Percentiles rank a stretch among this genome's conserved stretches.
These are phyloP conservation scores for Microctenopoma lineatum DNA, from an alignment of 2,797 vertebrate genomes.

Conservation along the genomic window DNA sequence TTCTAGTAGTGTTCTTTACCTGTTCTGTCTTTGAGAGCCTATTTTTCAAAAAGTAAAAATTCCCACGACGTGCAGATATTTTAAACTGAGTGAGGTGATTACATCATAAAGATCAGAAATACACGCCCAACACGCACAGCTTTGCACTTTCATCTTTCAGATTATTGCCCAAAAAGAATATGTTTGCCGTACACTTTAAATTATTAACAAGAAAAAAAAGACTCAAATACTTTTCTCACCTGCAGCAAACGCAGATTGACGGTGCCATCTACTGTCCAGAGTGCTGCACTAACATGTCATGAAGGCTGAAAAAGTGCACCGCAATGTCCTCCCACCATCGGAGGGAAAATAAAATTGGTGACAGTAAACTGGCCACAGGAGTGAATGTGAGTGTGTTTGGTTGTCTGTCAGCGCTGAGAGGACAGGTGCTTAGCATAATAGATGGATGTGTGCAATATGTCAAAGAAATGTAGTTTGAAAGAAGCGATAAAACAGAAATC, in stretches of 20 bases:
- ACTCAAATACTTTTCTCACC: background rate
- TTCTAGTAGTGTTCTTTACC: conserved; percentile 49
- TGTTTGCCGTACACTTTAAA: background rate
- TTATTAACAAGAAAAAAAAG: background rate
- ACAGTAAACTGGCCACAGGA: no score
- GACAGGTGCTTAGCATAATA: no score
- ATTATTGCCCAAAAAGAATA: conserved; percentile 43
- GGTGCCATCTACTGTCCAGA: conserved; percentile 58
- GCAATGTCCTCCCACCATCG: no score
- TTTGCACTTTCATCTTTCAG: background rate
- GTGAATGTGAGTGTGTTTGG: no score
- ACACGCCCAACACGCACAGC: background rate
- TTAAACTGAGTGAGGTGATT: conserved; percentile 54
- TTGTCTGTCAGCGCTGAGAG: no score
- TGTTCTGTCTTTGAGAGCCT: conserved; percentile 40
- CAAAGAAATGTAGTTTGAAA: no score
- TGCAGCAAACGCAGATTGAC: background rate
- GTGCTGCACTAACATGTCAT: no score
- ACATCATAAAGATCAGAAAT: background rate
- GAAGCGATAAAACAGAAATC: no score
- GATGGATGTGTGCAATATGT: no score
- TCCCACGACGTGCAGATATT: accelerated
- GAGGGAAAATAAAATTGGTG: no score
- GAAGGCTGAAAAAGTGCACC: no score
- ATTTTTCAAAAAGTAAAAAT: conserved; percentile 31